Evolutionary conservation across 2,888 invertebrate species (phyloP), one percentile per base, ranked within the genome.

Genomic region (Phorcus lineatus): DNA sequence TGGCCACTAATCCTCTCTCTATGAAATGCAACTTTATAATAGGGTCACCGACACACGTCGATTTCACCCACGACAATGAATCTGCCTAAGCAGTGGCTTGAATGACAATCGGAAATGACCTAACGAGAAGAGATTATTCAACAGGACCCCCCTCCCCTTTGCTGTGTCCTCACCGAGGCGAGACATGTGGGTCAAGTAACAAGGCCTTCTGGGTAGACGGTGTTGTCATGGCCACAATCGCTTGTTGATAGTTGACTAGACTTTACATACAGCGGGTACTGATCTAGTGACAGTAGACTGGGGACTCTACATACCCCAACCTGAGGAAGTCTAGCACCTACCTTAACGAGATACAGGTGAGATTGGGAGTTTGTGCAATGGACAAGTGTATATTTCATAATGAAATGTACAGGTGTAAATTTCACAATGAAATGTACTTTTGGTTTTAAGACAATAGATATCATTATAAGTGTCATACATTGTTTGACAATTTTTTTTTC

Each of bases 141-240:
- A 22, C 9, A 17, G n/a, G 36, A 74, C 74, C 74, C 74, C 74
- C 74, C 24, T 47, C 67, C n/a, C 52, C 24, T 17, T 53, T 6
- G 24, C 74, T 24, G 17, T 74, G 74, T 52, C 47, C 74, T 52
- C 28, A 62, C 62, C 53, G 76, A 76, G 55, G 76, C 36, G 76
- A 28, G 76, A 76, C 76, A 55, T 76, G 54, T 55, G 40, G 54
- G 76, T 76, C 76, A 55, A 7, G 52, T 28, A 75, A 70, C 77
- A 79, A 2, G 81, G 86, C 83, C 83, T 83, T 86, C 74, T 86
- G 86, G 86, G 86, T 85, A 86, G 82, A 70, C 74, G 82, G 83
- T 82, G 88, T 88, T 88, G 87, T 86, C 87, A 88, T 88, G 87
- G 84, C 84, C 85, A 86, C 87, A 85, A 82, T 83, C 80, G 81